These are phyloP conservation scores for Brachynemurus nebulosus DNA, from an alignment of 2,888 invertebrate genomes.

Conservation along the genomic window DNA sequence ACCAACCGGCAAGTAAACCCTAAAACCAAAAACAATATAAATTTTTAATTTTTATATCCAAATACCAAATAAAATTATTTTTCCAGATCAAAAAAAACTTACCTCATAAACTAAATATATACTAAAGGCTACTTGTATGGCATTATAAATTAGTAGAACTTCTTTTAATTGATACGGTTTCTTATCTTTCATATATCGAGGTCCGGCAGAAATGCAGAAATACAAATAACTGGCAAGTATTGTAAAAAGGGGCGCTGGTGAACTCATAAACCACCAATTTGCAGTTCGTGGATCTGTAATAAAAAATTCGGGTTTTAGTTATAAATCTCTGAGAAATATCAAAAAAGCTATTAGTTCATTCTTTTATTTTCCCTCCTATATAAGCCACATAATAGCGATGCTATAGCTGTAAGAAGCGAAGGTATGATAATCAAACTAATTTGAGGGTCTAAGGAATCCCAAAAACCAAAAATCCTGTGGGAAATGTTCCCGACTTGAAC, in stretches of 20 bases:
- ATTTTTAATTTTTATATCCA: not conserved
- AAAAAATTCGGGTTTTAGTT: too few relatives aligned
- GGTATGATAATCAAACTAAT: too few relatives aligned
- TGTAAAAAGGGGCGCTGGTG: slow-evolving; percentile 51
- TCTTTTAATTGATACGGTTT: slow-evolving; percentile 69
- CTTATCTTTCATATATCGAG: slow-evolving; percentile 70
- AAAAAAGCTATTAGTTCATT: too few relatives aligned
- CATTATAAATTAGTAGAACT: slow-evolving; percentile 69
- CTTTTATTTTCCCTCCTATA: too few relatives aligned
- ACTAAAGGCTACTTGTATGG: slow-evolving; percentile 70
- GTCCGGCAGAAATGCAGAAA: slow-evolving; percentile 67
- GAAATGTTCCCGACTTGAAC: too few relatives aligned
- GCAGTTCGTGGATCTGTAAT: slow-evolving; percentile 51
- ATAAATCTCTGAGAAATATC: too few relatives aligned
- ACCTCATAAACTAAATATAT: slow-evolving; percentile 68
- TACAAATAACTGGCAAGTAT: slow-evolving; percentile 53
- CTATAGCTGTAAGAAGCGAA: too few relatives aligned
- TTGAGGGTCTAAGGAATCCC: too few relatives aligned
- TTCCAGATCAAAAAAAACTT: slow-evolving; percentile 17
- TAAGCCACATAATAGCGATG: too few relatives aligned
- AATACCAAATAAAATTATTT: not conserved
- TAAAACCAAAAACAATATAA: slow-evolving; percentile 17
- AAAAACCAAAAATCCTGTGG: too few relatives aligned
- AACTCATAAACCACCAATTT: slow-evolving; percentile 58
- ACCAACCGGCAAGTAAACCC: slow-evolving; percentile 29